Evolutionary conservation across 1,140 invertebrate species (phyloP).

Genomic region (Halesus radiatus): DNA sequence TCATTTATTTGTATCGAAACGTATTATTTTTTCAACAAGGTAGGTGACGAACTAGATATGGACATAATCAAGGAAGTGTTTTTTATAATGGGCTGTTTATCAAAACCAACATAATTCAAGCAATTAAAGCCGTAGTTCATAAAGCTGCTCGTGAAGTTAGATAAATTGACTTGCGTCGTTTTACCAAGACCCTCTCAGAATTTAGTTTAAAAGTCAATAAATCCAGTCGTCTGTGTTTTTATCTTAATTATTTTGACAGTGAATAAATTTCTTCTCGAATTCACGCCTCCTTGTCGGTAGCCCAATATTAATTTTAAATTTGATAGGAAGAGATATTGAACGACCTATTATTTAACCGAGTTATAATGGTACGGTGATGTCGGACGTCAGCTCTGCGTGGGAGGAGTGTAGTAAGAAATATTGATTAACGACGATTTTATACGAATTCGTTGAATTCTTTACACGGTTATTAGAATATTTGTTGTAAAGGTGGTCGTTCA

Average conservation of each 20-base stretch:
- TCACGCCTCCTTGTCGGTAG: conserved; percentile 33
- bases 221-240: conserved; percentile 17
- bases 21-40: too few relatives aligned
- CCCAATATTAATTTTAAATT: conserved; percentile 26
- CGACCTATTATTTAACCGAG: conserved; percentile 15
- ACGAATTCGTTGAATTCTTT: background rate
- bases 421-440: conserved; percentile 21
- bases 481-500: too few relatives aligned
- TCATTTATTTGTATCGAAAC: too few relatives aligned
- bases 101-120: too few relatives aligned
- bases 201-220: background rate
- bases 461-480: too few relatives aligned
- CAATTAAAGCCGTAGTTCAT: too few relatives aligned
- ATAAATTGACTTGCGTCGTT: conserved; percentile 1
- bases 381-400: background rate
- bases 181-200: conserved; percentile 1
- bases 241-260: conserved; percentile 42
- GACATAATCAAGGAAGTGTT: too few relatives aligned
- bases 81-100: too few relatives aligned
- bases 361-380: background rate
- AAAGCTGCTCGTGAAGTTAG: too few relatives aligned
- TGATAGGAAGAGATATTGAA: conserved; percentile 18
- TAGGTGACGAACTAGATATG: too few relatives aligned
- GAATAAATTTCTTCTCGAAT: conserved; percentile 18
- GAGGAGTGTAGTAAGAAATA: background rate